These are phyloP conservation scores for Xerus inauris DNA, from an alignment of 2,113 vertebrate species.

Conservation along the genomic window DNA sequence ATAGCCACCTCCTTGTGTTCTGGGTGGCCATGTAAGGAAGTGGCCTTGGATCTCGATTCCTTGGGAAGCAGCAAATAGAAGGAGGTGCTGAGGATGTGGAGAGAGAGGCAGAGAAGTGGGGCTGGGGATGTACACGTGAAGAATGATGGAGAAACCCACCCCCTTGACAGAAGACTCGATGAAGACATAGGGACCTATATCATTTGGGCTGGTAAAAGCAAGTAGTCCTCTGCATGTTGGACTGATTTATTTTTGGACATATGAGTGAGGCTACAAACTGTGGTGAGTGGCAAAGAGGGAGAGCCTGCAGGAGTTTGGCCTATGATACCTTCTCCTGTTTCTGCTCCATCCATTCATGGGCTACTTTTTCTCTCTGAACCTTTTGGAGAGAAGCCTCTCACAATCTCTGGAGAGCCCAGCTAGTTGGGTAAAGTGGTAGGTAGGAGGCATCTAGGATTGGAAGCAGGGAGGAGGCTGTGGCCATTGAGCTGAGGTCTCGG, in stretches of 20 bases:
- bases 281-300: background rate
- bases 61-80: background rate
- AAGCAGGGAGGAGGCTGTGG: background rate
- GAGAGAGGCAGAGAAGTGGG: background rate
- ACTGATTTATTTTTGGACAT: background rate
- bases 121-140: too few relatives aligned
- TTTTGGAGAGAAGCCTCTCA: background rate
- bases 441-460: background rate
- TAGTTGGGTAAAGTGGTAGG: background rate
- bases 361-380: background rate
- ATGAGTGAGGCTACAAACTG: background rate
- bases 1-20: background rate
- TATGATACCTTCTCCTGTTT: background rate
- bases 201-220: background rate
- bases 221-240: background rate
- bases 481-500: background rate
- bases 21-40: background rate
- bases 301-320: background rate
- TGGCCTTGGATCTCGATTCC: slow-evolving; percentile 21
- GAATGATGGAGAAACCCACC: background rate
- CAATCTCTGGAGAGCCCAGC: background rate
- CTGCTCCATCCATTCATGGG: background rate
- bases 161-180: background rate
- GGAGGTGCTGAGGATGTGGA: background rate
- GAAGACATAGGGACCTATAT: background rate